Evolutionary conservation across 2,888 invertebrate genomes (phyloP).

Genomic region (Petrolisthes cinctipes): DNA sequence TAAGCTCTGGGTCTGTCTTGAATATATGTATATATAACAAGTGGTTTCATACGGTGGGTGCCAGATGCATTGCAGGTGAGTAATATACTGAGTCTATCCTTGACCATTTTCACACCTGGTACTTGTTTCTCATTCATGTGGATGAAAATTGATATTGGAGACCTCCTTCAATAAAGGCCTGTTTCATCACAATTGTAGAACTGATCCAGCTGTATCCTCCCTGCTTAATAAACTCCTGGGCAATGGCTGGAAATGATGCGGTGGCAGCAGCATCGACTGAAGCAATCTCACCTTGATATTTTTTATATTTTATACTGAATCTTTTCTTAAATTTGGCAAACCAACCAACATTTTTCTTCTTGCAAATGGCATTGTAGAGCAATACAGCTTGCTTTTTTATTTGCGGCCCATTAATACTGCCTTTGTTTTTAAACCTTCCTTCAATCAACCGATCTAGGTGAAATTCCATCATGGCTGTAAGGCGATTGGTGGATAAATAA

Average conservation of each 20-base stretch:
- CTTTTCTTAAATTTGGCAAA: background rate
- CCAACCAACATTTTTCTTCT: background rate
- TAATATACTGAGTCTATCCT: too few relatives aligned
- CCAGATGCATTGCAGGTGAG: slow-evolving; percentile 6
- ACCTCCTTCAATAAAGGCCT: background rate
- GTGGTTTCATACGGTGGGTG: slow-evolving; percentile 5
- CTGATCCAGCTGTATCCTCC: background rate
- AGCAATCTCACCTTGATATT: background rate
- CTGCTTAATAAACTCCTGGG: background rate
- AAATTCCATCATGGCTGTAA: background rate
- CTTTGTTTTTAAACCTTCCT: background rate
- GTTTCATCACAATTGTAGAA: slow-evolving; percentile 14
- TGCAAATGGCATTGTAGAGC: background rate
- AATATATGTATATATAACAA: too few relatives aligned
- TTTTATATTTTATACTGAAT: background rate
- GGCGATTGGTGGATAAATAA: background rate
- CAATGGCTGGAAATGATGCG: background rate
- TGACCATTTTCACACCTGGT: too few relatives aligned
- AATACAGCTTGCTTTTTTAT: background rate
- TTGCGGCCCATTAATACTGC: background rate
- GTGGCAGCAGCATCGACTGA: background rate
- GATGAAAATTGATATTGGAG: too few relatives aligned
- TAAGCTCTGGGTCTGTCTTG: too few relatives aligned
- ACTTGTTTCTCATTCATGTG: too few relatives aligned
- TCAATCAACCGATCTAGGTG: too few relatives aligned